Base-by-base conservation (phyloP, 2,113 vertebrate species). In the Perca flavescens region DNA sequence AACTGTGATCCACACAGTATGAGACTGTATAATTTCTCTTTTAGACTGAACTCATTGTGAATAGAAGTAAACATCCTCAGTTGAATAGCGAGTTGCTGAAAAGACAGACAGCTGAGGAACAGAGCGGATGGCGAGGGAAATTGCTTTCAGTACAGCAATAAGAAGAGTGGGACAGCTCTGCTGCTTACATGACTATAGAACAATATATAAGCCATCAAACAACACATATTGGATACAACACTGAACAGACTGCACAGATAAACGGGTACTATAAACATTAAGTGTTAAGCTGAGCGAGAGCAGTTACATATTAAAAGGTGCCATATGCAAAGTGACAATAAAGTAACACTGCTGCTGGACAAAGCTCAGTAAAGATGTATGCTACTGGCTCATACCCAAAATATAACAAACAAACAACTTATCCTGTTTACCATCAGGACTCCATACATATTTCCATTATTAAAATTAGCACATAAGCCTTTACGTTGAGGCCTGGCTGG, bases 121-220 rank as follows among this genome's bases (percentile, higher is more conserved):
- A 28, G 72, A 67, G 64, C 56, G n/a, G 52, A 66, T 65, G 79
- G 69, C 9, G 4, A 46, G 40, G 66, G 60, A 63, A 66, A 81
- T 58, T 69, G 76, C 72, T 83, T 79, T 79, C 43, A 83, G 70
- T 25, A 43, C 52, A 28, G 79, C 77, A 64, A 52, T 36, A 71
- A 52, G 57, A 46, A 65, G 22, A 21, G 31, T 53, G 57, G 65
- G 62, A 79, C n/a, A 61, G 46, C 61, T 52, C 14, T 65, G 75
- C 28, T 77, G 74, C 82, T 83, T 64, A 64, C 74, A 64, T 14
- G 54, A 54, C 47, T 74, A 62, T n/a, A 47, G 49, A 22, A 54
- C 58, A 43, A 80, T 67, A 69, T 43, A 80, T 36, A 75, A 61
- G 67, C 31, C 65, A 50, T 74, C 71, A 70, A 65, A 76, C 61